Evolutionary conservation across 2,113 vertebrate species (phyloP), one percentile per base, ranked within the genome.

Genomic region (Poecilia latipinna): DNA sequence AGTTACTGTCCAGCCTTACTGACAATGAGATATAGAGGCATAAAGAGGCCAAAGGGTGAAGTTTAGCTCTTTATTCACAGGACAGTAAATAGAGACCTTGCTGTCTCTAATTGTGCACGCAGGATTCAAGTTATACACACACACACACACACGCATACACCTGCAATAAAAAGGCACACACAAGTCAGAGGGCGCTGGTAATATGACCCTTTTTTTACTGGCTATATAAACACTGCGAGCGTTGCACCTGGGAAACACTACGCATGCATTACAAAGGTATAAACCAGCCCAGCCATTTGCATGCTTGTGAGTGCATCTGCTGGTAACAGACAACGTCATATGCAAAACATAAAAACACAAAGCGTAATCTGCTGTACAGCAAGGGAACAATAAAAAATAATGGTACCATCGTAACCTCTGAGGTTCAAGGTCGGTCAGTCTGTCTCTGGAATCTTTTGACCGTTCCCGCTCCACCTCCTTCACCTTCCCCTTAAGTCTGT

Each of bases 41-140:
- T 86, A 80, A 82, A 86, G 79, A 88, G 80, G 78, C 51, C 75
- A 74, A 71, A 48, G 67, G 79, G 69, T 92, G 88, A 93, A 92
- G 90, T 92, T 92, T 93, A 86, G 44, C 78, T 88, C 76, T 84
- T 86, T 78, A 86, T 89, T 84, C 75, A 82, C 82, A 86, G 85
- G 84, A 91, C 88, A 79, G 90, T 88, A 92, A 93, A 89, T 84
- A 86, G 77, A 82, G 73, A 70, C 78, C 79, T 80, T 81, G 72
- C 75, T 75, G 82, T 88, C 86, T 86, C 75, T 68, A 64, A 60
- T 64, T 67, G 42, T 64, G 31, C 78, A 70, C 26, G 8, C 69
- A 78, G 61, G 65, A 57, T 70, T 70, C 68, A 66, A 85, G 85
- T 51, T 78, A 54, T 84, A 91, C 82, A 89, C 88, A 88, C 77